Evolutionary conservation across 2,888 invertebrate genomes (phyloP), one percentile per base, ranked within the genome.

Genomic region (Colletes collaris): DNA sequence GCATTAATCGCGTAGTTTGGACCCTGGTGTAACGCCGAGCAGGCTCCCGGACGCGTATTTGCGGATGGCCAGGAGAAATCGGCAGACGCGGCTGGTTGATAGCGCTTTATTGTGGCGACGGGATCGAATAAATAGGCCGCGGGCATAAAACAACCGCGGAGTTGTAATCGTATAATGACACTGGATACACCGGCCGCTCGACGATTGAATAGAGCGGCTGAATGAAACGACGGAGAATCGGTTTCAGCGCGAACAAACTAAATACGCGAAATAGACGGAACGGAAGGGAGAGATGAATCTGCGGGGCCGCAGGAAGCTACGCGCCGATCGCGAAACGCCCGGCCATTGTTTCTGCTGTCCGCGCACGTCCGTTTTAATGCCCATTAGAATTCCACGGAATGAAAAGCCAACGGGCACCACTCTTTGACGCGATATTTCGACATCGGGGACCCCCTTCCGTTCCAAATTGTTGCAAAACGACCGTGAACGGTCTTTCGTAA

Each of bases 391-490:
- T 77, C 64, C 59, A 8, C 7, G 4, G 37, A 59, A 59, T 59
- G 77, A 59, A 77, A 67, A 63, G 77, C 77, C 78, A 11, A 71
- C 66, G 71, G 59, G 49, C 27, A 58, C 37, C 67, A 68, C 58
- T 67, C 71, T 77, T 79, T 60, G 66, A 74, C 71, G 56, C 59
- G 71, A 60, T 72, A 78, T 79, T 77, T 79, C 78, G 63, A 79
- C 79, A 68, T 71, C 58, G 58, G 35, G 11, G 10, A 40, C 53
- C 60, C 75, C 13, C 50, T 68, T 68, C 76, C 70, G 62, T 40
- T 67, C 64, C n/a, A 65, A 72, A 78, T 78, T 68, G 64, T 68
- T 60, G 72, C 56, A 68, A 77, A 77, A 77, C 67, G 50, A 59
- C 60, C 63, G 71, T 50, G 67, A 77, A 71, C 69, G 46, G 50